A percentile compares a stretch with the other conserved stretches of the same genome.
Evolutionary conservation across 2,113 vertebrate species (phyloP).

Genomic region (Austrofundulus limnaeus): DNA sequence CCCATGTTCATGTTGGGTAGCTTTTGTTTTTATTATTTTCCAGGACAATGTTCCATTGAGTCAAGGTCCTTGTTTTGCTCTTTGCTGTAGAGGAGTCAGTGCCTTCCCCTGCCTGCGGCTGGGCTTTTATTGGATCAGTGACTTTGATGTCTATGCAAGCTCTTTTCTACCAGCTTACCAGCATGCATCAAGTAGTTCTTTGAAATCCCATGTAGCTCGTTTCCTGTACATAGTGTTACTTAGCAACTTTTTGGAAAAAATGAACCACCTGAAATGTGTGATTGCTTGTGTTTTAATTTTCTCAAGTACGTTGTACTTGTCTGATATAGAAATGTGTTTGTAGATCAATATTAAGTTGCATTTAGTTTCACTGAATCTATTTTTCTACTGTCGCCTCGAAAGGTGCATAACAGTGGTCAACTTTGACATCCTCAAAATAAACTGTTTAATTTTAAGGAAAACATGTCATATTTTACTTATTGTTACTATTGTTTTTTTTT

Average conservation of each 20-base stretch:
- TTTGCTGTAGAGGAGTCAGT: slow-evolving; percentile 77
- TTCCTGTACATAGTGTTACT: slow-evolving; percentile 77
- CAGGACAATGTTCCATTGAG: slow-evolving; percentile 65
- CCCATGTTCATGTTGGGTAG: slow-evolving; percentile 65
- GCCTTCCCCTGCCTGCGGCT: slow-evolving; percentile 77
- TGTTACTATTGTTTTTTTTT: not conserved
- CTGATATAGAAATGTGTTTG: slow-evolving; percentile 73
- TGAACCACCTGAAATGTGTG: slow-evolving; percentile 69
- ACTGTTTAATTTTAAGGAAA: slow-evolving; percentile 74
- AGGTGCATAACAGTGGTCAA: slow-evolving; percentile 77
- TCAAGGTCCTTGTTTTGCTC: slow-evolving; percentile 68
- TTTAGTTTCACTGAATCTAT: slow-evolving; percentile 83
- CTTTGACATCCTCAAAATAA: slow-evolving; percentile 81
- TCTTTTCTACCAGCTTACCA: slow-evolving; percentile 80
- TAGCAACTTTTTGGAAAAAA: slow-evolving; percentile 70
- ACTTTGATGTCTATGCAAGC: slow-evolving; percentile 82
- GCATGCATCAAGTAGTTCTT: slow-evolving; percentile 74
- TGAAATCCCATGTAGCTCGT: slow-evolving; percentile 74
- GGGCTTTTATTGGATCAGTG: slow-evolving; percentile 77
- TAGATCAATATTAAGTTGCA: slow-evolving; percentile 78
- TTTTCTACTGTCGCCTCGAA: slow-evolving; percentile 82
- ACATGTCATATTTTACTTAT: slow-evolving; percentile 37
- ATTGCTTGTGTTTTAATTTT: slow-evolving; percentile 70
- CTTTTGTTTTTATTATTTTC: slow-evolving; percentile 70
- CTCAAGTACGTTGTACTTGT: slow-evolving; percentile 73